A percentile compares a stretch with the other conserved stretches of the same genome.
Evolutionary conservation across 1,140 invertebrate genomes (phyloP).

Genomic region (Pseudomyrmex gracilis): DNA sequence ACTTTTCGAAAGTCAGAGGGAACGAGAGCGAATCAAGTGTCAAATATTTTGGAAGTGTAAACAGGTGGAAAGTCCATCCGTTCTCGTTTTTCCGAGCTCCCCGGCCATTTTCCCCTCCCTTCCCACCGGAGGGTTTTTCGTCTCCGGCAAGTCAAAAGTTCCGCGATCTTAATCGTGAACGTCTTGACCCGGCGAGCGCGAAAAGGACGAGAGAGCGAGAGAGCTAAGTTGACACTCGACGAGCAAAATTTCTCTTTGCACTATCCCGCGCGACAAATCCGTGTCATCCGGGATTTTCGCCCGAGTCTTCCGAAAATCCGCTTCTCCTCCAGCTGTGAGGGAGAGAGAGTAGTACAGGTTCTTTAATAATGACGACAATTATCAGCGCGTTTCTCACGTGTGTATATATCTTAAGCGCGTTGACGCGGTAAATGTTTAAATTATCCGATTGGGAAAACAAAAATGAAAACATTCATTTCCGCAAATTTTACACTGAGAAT

Average conservation of each 20-base stretch:
- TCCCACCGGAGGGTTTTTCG: constrained; percentile 9
- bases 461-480: no score
- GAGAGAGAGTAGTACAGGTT: constrained; percentile 8
- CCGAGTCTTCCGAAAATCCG: background rate
- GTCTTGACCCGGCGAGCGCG: constrained; percentile 41
- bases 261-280: constrained; percentile 44
- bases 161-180: constrained; percentile 41
- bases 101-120: constrained; percentile 8
- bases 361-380: constrained; percentile 21
- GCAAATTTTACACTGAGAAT: no score
- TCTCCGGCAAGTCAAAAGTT: constrained; percentile 13
- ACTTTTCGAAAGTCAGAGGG: constrained; percentile 55
- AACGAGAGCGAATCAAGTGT: constrained; percentile 36
- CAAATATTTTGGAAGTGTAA: constrained; percentile 66
- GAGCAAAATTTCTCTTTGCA: constrained; percentile 52
- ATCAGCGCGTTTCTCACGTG: background rate
- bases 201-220: constrained; percentile 25
- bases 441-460: no score
- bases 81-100: background rate
- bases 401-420: background rate
- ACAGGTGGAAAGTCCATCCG: constrained; percentile 64
- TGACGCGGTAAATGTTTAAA: background rate
- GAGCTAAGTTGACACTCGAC: constrained; percentile 47
- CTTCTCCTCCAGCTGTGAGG: no score
- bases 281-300: background rate